Base-by-base conservation (phyloP, 2,113 vertebrate species). In the Prinia subflava region DNA sequence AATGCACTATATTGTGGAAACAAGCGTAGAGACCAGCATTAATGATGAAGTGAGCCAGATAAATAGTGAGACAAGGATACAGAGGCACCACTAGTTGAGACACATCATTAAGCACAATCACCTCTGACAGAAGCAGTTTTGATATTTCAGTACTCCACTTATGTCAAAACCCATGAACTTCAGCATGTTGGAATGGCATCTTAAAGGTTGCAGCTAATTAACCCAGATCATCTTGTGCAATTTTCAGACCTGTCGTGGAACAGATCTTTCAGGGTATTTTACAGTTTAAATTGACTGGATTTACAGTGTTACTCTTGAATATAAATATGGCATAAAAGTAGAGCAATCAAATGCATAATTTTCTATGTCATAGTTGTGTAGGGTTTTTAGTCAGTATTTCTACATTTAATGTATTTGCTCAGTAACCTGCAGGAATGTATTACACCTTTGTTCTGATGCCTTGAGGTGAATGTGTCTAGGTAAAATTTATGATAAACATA, bases 81-180 rank as follows among this genome's bases (percentile, higher is more conserved):
- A 80, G 79, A 90, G 52, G 21, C 39, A 89, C n/a, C 17, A 56
- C 60, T 83, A 47, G 78, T 80, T 83, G 50, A 80, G 90, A 93
- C 49, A 86, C 67, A 77, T 94, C 71, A 83, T 95, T 95, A 95
- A 90, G 60, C 44, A 81, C 68, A 70, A 93, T 56, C 87, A 95
- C 92, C 95, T 94, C 63, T 94, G 95, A 96, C 92, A 94, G n/a
- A 77, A 91, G 55, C 35, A 46, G 68, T 60, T 94, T 77, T 80
- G 88, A 55, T 96, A 92, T 92, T 94, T 83, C 75, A 74, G 53
- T 78, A 63, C 22, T 67, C 27, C 52, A 35, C 52, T 67, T 74
- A 46, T 71, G 82, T 73, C 83, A 90, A 92, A 95, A 88, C 56
- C 63, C 47, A 80, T 62, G 90, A 95, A 91, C 39, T 57, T 90